Base-by-base conservation (phyloP, 2,888 invertebrate genomes). In the Noctua janthina region DNA sequence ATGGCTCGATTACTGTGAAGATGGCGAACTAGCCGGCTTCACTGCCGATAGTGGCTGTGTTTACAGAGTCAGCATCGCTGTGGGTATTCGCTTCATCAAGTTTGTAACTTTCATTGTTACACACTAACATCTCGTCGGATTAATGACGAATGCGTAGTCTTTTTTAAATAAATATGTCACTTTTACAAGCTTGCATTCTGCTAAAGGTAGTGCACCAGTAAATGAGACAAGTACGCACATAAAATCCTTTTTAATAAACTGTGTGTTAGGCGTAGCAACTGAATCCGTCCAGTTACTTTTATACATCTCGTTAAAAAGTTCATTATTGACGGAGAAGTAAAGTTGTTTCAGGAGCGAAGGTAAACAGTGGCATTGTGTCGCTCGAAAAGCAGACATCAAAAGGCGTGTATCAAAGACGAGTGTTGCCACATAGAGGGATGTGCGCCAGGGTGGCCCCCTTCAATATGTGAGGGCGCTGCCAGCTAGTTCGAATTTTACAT, bases 351-450 rank as follows among this genome's bases (percentile, higher is more conserved):
- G 92, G 92, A 92, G 91, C 89, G 88, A 91, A 93, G 92, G 93
- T 93, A 95, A 95, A 95, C 92, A 94, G 92, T 92, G 92, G 92
- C 92, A 95, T 95, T 96, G 96, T 96, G 93, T 92, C 92, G 91
- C 91, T 91, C 91, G 91, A 90, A 90, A 91, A 93, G 93, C 92
- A 95, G 94, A 95, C 96, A 95, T 96, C 96, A 96, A 96, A 96
- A 96, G 95, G 92, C 93, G 91, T 92, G 92, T 94, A 94, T 96
- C 96, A 96, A 96, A 96, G 95, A 94, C 92, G 94, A 94, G 95
- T 91, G 93, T 91, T 91, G 92, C 89, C 92, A 92, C 91, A 93
- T 91, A 92, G 92, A 92, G 92, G 93, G 94, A 93, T 91, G 90
- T 85, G 91, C 92, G 92, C 86, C 91, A 89, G 93, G 92, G 93